Conservation (phyloP, 2,797 vertebrate species). For the Liasis olivaceus region DNA sequence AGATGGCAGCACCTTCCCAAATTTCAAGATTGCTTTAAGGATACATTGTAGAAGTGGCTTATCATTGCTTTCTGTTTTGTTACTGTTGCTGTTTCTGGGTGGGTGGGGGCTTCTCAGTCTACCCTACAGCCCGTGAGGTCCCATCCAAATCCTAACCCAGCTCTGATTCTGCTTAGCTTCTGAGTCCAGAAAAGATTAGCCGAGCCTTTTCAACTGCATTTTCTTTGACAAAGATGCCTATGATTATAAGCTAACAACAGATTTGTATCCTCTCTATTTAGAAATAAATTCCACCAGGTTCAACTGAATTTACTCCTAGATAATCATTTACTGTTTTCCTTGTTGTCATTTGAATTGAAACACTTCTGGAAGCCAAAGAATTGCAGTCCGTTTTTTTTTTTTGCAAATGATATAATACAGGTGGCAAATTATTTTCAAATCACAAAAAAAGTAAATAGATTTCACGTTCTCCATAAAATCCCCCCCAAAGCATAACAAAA, state of each 20-base stretch:
- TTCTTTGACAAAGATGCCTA: not conserved
- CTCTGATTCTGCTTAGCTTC: not conserved
- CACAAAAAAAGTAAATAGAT: slow-evolving; percentile 2
- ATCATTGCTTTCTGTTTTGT: not conserved
- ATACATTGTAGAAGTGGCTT: not conserved
- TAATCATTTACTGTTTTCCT: not conserved
- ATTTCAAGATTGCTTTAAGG: slow-evolving; percentile 45
- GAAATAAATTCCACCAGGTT: not conserved
- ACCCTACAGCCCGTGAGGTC: not conserved
- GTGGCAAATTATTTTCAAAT: slow-evolving; percentile 42
- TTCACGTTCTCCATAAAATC: slow-evolving; percentile 17
- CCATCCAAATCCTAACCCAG: not conserved
- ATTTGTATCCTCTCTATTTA: not conserved
- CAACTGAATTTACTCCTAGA: not conserved
- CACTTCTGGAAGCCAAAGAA: slow-evolving; percentile 4
- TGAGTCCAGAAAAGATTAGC: not conserved
- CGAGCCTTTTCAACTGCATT: not conserved
- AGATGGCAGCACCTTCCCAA: slow-evolving; percentile 71
- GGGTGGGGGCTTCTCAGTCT: not conserved
- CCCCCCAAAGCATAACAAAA: slow-evolving; percentile 11
- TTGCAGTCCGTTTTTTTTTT: not conserved
- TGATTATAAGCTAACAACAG: not conserved
- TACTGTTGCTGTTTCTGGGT: not conserved
- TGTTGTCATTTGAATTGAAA: slow-evolving; percentile 46
- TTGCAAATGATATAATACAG: slow-evolving; percentile 26